Evolutionary conservation across 2,797 vertebrate genomes (phyloP), one percentile per base, ranked within the genome.

Genomic region (Manis pentadactyla): DNA sequence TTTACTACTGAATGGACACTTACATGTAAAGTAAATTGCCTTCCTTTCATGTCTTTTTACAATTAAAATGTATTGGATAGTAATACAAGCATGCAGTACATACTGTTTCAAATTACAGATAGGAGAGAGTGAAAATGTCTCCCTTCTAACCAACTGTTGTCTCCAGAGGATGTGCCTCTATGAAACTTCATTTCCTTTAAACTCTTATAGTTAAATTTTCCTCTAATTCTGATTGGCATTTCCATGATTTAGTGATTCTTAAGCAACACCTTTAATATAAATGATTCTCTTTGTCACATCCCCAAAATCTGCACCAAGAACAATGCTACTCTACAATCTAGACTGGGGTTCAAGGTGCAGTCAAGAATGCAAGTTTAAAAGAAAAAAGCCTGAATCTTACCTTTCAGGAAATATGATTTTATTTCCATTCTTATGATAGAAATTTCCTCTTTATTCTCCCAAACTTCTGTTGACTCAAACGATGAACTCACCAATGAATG

Each of bases 91-190:
- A 88, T 37, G 86, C 49, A 37, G 29, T 18, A 83, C 53, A 63
- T 12, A 51, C 86, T 93, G 90, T 34, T 68, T 86, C 25, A 73
- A 94, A 94, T 78, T 87, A 86, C 21, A 55, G 21, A 92, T 83
- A 39, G 34, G 17, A 83, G n/a, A 78, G 29, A 53, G 37, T 81
- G 71, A 87, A 83, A 46, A 42, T 39, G 49, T 79, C 49, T 87
- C 61, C 69, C 42, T 69, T 61, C 46, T 79, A 51, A 79, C 37
- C 51, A 78, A 73, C 6, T 39, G 27, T 46, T 4, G 2, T 85
- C 15, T 83, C 29, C 59, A 88, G 18, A 69, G 31, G 31, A 9
- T 42, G 2, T 42, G n/a, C 13, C 71, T 94, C 57, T 83, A 74
- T 39, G 29, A 61, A 93, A 90, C 2, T 42, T 34, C 17, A 34